Evolutionary conservation across 2,888 invertebrate species (phyloP).

Genomic region (Agrotis exclamationis): DNA sequence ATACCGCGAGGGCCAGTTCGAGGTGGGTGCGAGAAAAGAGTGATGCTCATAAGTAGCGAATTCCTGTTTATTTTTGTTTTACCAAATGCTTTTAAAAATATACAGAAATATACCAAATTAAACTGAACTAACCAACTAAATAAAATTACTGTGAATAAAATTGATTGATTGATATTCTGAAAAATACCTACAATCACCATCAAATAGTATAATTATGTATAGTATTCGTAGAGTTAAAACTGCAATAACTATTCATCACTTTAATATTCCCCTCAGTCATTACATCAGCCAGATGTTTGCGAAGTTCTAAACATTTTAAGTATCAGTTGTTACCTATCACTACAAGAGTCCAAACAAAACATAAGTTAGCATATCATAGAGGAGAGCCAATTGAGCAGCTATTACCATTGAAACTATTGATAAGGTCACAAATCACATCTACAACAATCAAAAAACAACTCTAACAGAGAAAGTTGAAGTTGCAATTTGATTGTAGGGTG

Average conservation of each 20-base stretch:
- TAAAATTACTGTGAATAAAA: too few relatives aligned
- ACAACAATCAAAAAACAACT: conserved; percentile 52
- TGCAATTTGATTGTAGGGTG: conserved; percentile 34
- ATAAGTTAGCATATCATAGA: conserved; percentile 81
- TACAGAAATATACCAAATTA: too few relatives aligned
- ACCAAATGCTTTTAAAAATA: too few relatives aligned
- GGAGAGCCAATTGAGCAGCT: conserved; percentile 87
- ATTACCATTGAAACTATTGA: conserved; percentile 70
- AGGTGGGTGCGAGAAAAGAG: too few relatives aligned
- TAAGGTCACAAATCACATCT: conserved; percentile 61
- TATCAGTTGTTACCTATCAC: conserved; percentile 60
- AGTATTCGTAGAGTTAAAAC: too few relatives aligned
- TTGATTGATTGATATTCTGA: too few relatives aligned
- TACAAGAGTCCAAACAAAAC: conserved; percentile 76
- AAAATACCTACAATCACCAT: too few relatives aligned
- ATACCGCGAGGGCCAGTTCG: too few relatives aligned
- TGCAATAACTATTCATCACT: conserved; percentile 12
- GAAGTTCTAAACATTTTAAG: conserved; percentile 53
- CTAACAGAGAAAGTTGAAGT: conserved; percentile 11
- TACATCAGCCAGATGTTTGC: conserved; percentile 36
- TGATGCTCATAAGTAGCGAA: too few relatives aligned
- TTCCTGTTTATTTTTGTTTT: too few relatives aligned
- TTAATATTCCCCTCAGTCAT: conserved; percentile 27
- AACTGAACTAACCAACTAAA: too few relatives aligned
- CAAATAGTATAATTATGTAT: too few relatives aligned